These are phyloP conservation scores for Psettodes erumei DNA, from an alignment of 2,113 vertebrate species.

Conservation along the genomic window DNA sequence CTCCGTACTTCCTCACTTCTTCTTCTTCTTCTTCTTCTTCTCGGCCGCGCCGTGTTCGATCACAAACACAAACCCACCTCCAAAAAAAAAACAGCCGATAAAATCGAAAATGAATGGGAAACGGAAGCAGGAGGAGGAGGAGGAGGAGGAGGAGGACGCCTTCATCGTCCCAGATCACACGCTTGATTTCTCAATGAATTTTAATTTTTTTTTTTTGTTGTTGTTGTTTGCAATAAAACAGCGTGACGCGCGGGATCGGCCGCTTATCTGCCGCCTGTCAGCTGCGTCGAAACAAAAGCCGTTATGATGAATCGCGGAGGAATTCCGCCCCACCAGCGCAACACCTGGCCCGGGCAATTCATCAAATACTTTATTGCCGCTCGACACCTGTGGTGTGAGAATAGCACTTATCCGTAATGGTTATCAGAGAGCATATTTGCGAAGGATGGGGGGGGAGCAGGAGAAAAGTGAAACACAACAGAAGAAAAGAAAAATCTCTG, in stretches of 20 bases:
- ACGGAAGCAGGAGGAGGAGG: constrained; percentile 19
- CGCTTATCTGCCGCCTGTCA: constrained; percentile 70
- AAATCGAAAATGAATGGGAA: not conserved
- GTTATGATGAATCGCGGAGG: constrained; percentile 89
- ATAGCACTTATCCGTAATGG: constrained; percentile 70
- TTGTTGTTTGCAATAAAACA: constrained; percentile 25
- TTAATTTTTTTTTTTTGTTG: constrained; percentile 38
- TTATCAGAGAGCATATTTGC: constrained; percentile 67
- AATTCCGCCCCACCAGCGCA: constrained; percentile 86
- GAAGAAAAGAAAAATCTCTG: constrained; percentile 28
- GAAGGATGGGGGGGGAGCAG: constrained; percentile 10
- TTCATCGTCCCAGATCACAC: constrained; percentile 15
- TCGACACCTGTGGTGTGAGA: constrained; percentile 73
- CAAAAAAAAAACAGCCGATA: no score
- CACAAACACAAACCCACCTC: not conserved
- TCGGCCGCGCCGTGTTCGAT: not conserved
- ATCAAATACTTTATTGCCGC: constrained; percentile 79
- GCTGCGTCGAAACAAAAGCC: constrained; percentile 89
- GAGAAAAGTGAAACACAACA: constrained; percentile 22
- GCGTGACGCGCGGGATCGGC: constrained; percentile 32
- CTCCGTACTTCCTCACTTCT: no score
- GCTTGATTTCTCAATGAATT: constrained; percentile 10
- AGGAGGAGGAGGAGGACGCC: no score
- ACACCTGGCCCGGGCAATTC: constrained; percentile 86
- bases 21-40: no score